Conservation (phyloP, 2,113 vertebrate genomes). For the Odocoileus virginianus region DNA sequence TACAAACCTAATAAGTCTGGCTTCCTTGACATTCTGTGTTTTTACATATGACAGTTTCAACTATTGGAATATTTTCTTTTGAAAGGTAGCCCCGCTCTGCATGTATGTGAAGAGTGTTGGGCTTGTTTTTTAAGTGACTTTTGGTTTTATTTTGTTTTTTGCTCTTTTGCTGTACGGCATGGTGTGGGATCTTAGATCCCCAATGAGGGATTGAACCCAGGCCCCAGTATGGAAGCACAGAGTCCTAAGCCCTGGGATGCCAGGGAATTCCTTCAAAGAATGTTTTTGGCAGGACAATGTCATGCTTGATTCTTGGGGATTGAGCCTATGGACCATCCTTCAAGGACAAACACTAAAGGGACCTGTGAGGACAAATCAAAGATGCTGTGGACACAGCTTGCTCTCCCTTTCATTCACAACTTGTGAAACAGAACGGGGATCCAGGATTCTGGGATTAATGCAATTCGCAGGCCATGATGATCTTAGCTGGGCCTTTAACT, state of each 20-base stretch:
- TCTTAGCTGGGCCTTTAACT: background rate
- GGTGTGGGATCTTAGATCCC: background rate
- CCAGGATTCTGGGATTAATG: background rate
- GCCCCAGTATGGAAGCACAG: background rate
- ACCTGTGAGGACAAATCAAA: background rate
- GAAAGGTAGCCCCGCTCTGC: background rate
- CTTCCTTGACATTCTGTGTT: background rate
- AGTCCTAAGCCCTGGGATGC: background rate
- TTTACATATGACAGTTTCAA: background rate
- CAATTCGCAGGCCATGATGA: background rate
- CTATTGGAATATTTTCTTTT: background rate
- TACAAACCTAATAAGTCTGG: background rate
- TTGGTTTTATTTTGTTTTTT: background rate
- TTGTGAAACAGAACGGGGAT: background rate
- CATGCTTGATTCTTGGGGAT: background rate
- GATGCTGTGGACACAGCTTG: background rate
- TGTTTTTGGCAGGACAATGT: background rate
- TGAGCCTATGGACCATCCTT: background rate
- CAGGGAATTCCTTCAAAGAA: background rate
- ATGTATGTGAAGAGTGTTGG: background rate
- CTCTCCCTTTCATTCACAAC: background rate
- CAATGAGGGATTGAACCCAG: background rate
- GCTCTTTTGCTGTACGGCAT: fast-evolving
- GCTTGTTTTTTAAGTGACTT: background rate
- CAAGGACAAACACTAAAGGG: background rate